phyloP scores from a whole-genome alignment of 1,140 invertebrate genomes.

The Helicoverpa armigera region DNA sequence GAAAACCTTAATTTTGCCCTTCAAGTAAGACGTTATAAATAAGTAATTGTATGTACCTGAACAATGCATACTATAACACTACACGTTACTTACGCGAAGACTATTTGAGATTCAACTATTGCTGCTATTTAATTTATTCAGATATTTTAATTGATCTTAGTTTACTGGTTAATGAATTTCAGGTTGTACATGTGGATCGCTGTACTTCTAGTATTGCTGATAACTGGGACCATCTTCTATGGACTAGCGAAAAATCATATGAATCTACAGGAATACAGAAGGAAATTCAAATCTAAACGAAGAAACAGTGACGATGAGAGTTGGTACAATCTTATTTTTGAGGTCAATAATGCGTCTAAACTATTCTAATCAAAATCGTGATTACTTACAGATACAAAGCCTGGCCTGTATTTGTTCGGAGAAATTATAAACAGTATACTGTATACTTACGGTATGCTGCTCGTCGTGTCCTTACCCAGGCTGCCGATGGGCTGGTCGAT shows the following conservation, averaged over 20 bases:
- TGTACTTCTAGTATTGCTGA: conserved; percentile 87
- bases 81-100: too few species aligned
- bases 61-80: too few species aligned
- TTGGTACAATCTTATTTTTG: neutral
- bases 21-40: conserved; percentile 87
- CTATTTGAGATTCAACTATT: too few species aligned
- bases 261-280: conserved; percentile 66
- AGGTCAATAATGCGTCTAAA: neutral
- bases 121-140: neutral
- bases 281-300: neutral
- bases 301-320: conserved; percentile 24
- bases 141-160: neutral
- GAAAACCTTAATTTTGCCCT: conserved; percentile 93
- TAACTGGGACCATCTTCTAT: conserved; percentile 87
- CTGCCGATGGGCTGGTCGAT: conserved; percentile 92
- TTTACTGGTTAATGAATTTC: conserved; percentile 51
- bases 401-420: conserved; percentile 90
- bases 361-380: neutral
- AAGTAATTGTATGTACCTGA: too few species aligned
- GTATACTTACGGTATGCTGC: conserved; percentile 92
- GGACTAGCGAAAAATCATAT: conserved; percentile 84
- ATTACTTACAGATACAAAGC: conserved; percentile 74
- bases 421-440: conserved; percentile 91
- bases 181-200: conserved; percentile 89
- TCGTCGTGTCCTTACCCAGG: conserved; percentile 91